Evolutionary conservation across 1,140 invertebrate genomes (phyloP).

Genomic region (Alviniconcha marisindica): DNA sequence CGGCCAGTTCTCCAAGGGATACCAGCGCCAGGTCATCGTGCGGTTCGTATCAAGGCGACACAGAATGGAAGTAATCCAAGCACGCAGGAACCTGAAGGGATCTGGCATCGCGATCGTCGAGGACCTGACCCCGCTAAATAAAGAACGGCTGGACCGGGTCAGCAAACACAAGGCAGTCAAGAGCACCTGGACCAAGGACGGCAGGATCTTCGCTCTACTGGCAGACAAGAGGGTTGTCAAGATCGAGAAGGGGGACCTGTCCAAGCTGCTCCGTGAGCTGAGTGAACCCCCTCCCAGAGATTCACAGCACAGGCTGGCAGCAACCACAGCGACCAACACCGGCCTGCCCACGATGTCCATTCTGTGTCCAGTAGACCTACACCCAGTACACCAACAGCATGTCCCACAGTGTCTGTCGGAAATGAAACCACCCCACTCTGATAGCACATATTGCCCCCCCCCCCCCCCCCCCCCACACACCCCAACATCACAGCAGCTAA

Average conservation of each 20-base stretch:
- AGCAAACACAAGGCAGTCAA: not conserved
- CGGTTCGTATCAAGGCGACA: not conserved
- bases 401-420: too few relatives aligned
- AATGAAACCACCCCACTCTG: too few relatives aligned
- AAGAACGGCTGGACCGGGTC: not conserved
- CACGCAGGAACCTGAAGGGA: not conserved
- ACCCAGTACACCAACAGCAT: too few relatives aligned
- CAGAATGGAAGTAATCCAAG: not conserved
- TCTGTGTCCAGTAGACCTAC: too few relatives aligned
- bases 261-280: too few relatives aligned
- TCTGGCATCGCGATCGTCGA: not conserved
- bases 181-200: slow-evolving; percentile 7
- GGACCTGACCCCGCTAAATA: not conserved
- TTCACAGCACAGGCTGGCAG: too few relatives aligned
- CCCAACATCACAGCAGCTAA: too few relatives aligned
- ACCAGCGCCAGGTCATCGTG: not conserved
- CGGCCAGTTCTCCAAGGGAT: not conserved
- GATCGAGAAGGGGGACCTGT: not conserved
- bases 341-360: too few relatives aligned
- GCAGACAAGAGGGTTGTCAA: not conserved
- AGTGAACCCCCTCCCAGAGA: too few relatives aligned
- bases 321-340: too few relatives aligned
- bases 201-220: not conserved
- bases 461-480: too few relatives aligned
- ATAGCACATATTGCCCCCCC: too few relatives aligned